phyloP scores from a whole-genome alignment of 2,888 invertebrate species.

The Nemurella pictetii region DNA sequence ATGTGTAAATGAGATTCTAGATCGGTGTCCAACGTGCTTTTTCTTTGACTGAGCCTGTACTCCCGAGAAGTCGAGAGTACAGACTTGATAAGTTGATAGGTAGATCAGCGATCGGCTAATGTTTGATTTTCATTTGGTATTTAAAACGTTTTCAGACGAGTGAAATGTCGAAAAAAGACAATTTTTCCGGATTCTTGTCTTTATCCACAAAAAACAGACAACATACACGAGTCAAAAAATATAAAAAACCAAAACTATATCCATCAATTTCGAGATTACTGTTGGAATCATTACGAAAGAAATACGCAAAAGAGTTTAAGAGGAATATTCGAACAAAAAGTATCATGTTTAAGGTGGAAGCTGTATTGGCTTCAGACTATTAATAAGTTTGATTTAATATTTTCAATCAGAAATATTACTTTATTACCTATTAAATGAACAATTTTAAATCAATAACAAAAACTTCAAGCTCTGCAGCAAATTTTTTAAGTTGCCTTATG shows the following conservation, averaged over 20 bases:
- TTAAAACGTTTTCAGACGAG: conserved; percentile 23
- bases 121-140: not conserved
- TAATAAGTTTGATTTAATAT: conserved; percentile 16
- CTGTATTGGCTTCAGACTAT: not conserved
- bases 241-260: conserved; percentile 9
- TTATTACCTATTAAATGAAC: not conserved
- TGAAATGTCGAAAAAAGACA: conserved; percentile 14
- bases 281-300: conserved; percentile 16
- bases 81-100: conserved; percentile 1
- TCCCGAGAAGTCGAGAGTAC: not conserved
- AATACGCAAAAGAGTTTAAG: not conserved
- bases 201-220: conserved; percentile 13
- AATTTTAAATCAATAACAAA: conserved; percentile 21
- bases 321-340: conserved; percentile 8
- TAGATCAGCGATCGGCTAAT: not conserved
- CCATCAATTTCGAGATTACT: conserved; percentile 18
- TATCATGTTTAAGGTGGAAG: conserved; percentile 8
- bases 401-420: not conserved
- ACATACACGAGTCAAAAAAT: conserved; percentile 10
- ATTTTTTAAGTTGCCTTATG: not conserved
- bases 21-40: not conserved
- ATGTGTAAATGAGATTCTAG: not conserved
- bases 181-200: conserved; percentile 1
- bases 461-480: not conserved
- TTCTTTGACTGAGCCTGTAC: not conserved